Evolutionary conservation across 2,113 vertebrate species (phyloP).

Genomic region (Marcusenius ussheri): DNA sequence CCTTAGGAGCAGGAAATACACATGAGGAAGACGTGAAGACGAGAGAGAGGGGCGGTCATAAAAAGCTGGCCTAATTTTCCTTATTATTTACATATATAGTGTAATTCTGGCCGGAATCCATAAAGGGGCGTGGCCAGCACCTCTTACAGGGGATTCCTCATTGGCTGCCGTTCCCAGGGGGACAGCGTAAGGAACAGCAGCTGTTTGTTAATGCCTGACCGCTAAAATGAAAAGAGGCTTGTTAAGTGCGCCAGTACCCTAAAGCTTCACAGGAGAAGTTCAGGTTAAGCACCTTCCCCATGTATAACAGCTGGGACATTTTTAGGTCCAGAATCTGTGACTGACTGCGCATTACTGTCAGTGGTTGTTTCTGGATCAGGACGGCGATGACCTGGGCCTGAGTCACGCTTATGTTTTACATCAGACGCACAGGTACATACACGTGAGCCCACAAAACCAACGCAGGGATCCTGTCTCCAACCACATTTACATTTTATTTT

Average conservation of each 20-base stretch:
- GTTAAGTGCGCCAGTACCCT: not conserved
- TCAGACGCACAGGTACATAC: not conserved
- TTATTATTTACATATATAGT: not conserved
- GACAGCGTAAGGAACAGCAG: not conserved
- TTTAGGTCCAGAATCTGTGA: not conserved
- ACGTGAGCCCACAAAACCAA: not conserved
- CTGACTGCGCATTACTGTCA: not conserved
- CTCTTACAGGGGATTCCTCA: not conserved
- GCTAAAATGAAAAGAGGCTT: not conserved
- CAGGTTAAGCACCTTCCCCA: not conserved
- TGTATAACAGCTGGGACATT: not conserved
- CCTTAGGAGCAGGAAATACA: constrained; percentile 23
- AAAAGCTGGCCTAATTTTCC: not conserved
- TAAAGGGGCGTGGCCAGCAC: not conserved
- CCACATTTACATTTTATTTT: not conserved
- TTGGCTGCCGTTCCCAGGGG: no score
- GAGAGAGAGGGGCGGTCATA: not conserved
- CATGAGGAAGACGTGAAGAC: constrained; percentile 3
- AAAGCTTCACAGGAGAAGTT: not conserved
- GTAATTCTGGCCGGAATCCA: not conserved
- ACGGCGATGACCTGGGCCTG: not conserved
- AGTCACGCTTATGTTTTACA: not conserved
- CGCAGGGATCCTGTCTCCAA: not conserved
- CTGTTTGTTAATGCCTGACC: not conserved
- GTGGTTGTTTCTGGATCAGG: not conserved